These are phyloP conservation scores for Lamellibrachia satsuma DNA, from an alignment of 2,888 invertebrate genomes.

Conservation along the genomic window DNA sequence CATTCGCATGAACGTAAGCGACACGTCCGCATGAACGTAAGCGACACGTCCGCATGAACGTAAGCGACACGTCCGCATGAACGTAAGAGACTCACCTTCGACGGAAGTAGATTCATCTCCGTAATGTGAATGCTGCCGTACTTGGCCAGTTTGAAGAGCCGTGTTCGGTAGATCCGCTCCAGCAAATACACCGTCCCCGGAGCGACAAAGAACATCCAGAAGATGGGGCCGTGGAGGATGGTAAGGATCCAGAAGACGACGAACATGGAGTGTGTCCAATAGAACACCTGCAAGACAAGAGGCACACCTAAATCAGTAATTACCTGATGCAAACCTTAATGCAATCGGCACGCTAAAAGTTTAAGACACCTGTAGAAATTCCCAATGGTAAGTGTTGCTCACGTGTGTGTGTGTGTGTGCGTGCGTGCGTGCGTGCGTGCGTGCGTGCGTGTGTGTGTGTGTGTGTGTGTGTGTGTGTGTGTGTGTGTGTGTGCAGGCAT, in stretches of 20 bases:
- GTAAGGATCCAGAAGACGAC: constrained; percentile 86
- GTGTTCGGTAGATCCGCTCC: constrained; percentile 67
- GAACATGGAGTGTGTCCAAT: constrained; percentile 89
- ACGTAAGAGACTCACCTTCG: constrained; percentile 72
- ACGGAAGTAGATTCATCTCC: constrained; percentile 85
- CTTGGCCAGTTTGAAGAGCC: constrained; percentile 47
- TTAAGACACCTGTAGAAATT: too few species aligned
- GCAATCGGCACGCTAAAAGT: not conserved
- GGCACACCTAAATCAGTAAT: not conserved
- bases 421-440: too few species aligned
- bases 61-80: not conserved
- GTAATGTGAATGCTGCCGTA: constrained; percentile 87
- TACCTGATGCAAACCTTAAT: not conserved
- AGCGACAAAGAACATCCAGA: constrained; percentile 92
- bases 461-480: too few species aligned
- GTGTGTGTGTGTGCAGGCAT: too few species aligned
- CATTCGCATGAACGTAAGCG: not conserved
- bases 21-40: too few species aligned
- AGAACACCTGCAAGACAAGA: constrained; percentile 78
- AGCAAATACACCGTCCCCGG: constrained; percentile 82
- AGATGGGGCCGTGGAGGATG: constrained; percentile 88
- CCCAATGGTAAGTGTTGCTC: too few species aligned
- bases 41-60: too few species aligned
- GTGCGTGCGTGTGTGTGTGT: too few species aligned
- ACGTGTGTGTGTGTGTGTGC: too few species aligned